Evolutionary conservation across 2,888 invertebrate genomes (phyloP), one percentile per base, ranked within the genome.

Genomic region (Drosophila phalerata): DNA sequence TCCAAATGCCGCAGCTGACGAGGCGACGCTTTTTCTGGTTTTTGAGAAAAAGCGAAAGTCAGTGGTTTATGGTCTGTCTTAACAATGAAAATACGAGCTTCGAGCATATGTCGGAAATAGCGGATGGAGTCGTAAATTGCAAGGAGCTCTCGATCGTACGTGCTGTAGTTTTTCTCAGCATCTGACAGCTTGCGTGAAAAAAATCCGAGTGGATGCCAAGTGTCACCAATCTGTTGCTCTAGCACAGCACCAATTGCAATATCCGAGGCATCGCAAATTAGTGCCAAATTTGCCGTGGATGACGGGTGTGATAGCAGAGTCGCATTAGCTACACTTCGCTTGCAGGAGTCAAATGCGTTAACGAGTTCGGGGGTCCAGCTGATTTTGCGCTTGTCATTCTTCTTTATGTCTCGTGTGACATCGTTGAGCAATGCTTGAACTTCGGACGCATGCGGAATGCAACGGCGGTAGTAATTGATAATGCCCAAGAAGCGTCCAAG

Each of bases 121-220:
- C 43, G 32, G 3, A 45, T 56, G 11, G 55, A 9, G 5, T 55
- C 43, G n/a, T 28, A 55, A 15, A 42, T 17, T 10, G 43, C 28
- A 4, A 55, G 30, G 25, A 55, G 30, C 22, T 55, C 43, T n/a
- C 42, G 9, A 40, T 53, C 53, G 28, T 53, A 53, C 0, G 53
- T 53, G 42, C 40, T 42, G 28, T 53, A 53, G 28, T 53, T 53
- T n/a, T n/a, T 22, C 13, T 38, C 42, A 8, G 42, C 28, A 15
- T 9, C 30, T 11, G 15, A 22, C 17, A 38, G 5, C 3, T 51
- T 51, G n/a, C n/a, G 34, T 9, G 37, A 51, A 22, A 22, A 51
- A 38, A 51, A 37, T 11, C 37, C 22, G 10, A 34, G 19, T 10
- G 51, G 34, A 5, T 51, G 51, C 51, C 51, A 51, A n/a, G 8